Base-by-base conservation (phyloP, 2,113 vertebrate genomes). In the Platysteira castanea region DNA sequence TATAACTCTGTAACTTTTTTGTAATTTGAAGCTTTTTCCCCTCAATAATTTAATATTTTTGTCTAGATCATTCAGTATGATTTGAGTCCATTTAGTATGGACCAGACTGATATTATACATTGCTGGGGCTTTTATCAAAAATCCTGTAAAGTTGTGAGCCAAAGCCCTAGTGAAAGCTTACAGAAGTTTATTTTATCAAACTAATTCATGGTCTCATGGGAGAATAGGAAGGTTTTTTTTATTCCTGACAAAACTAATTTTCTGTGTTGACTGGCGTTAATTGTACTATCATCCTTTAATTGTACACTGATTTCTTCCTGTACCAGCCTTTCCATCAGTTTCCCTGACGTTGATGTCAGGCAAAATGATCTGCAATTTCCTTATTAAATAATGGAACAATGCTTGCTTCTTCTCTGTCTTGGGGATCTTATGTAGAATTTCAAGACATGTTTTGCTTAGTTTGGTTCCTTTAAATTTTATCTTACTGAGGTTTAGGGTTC, bases 251-350 rank as follows among this genome's bases (percentile, higher is more conserved):
- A 90, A 91, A 68, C 54, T 76, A 2, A 93, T 93, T 95, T 90
- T 93, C 75, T 90, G 0, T 95, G 68, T 93, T 92, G 82, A 86
- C 79, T 84, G 75, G 79, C 63, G 4, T 95, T 96, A 94, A 89
- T 96, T 95, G 59, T 77, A 68, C 91, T 95, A 90, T 91, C 93
- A 94, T 96, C 84, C 91, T 97, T 96, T 96, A 94, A 92, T 94
- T 96, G 87, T 92, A 73, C 79, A 27, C 79, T 93, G 93, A 96
- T 95, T 94, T 84, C 83, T 95, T 97, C 95, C 95, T 94, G 92
- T 90, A 81, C 71, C 79, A 94, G 82, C 71, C 71, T 96, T 88
- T 93, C 83, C 90, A 96, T 96, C 90, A 90, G 64, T 97, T 96
- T 95, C 94, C 70, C 84, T 93, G 94, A 94, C 63, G 39, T 39